These are phyloP conservation scores for Phylloscopus trochilus DNA, from an alignment of 2,113 vertebrate species.

Conservation along the genomic window DNA sequence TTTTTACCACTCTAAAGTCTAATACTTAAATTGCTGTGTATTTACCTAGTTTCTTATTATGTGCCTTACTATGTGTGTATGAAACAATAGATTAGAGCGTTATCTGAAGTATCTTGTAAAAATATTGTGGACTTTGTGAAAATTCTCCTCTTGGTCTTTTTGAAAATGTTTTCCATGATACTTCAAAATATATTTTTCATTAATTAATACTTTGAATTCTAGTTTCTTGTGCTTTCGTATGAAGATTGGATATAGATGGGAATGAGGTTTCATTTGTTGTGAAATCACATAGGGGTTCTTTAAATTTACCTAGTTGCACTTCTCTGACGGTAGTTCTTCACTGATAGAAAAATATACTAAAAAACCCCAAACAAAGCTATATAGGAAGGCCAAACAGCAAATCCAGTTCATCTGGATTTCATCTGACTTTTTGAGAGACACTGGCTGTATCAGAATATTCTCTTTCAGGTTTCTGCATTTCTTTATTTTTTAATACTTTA, in stretches of 20 bases:
- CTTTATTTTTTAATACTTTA: background rate
- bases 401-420: background rate
- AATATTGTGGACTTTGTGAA: constrained; percentile 73
- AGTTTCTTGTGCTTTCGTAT: constrained; percentile 65
- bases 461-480: constrained; percentile 40
- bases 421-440: background rate
- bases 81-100: constrained; percentile 75
- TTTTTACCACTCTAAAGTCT: constrained; percentile 83
- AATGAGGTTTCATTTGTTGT: constrained; percentile 6
- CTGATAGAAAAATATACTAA: background rate
- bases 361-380: background rate
- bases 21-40: constrained; percentile 81
- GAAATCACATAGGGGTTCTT: constrained; percentile 18
- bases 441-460: constrained; percentile 10
- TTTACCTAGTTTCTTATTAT: constrained; percentile 83
- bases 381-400: background rate
- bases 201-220: constrained; percentile 70
- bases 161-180: constrained; percentile 69
- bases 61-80: constrained; percentile 87
- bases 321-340: background rate
- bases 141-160: constrained; percentile 55
- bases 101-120: constrained; percentile 75
- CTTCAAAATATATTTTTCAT: background rate
- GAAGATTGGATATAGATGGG: background rate
- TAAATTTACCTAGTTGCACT: background rate